Percentiles rank a stretch among this genome's conserved stretches.
These are phyloP conservation scores for Brassicogethes aeneus DNA, from an alignment of 2,888 invertebrate species.

Conservation along the genomic window DNA sequence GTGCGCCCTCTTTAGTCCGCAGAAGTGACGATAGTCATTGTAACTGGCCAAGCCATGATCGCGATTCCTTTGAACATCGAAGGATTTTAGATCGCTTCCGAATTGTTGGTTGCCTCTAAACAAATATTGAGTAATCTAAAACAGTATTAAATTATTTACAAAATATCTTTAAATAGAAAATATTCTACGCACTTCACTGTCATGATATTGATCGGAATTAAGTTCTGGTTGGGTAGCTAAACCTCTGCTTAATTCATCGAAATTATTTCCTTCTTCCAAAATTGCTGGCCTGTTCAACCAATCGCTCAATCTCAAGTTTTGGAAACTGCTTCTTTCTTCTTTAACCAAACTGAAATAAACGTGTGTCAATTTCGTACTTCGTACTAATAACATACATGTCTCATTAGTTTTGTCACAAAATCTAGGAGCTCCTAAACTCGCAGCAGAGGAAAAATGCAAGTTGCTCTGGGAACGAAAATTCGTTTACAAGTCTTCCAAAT, in stretches of 20 bases:
- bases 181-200: constrained; percentile 57
- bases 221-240: constrained; percentile 69
- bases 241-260: constrained; percentile 67
- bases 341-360: constrained; percentile 45
- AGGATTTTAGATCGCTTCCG: constrained; percentile 71
- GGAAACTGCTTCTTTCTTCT: constrained; percentile 47
- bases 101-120: constrained; percentile 63
- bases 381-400: constrained; percentile 6
- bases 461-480: neutral
- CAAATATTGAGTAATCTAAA: constrained; percentile 55
- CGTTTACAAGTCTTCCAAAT: too few relatives aligned
- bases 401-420: neutral
- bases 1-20: constrained; percentile 60
- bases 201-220: constrained; percentile 68
- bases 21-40: constrained; percentile 65
- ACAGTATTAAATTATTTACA: constrained; percentile 9
- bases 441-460: neutral
- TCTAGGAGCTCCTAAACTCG: constrained; percentile 3
- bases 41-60: constrained; percentile 81
- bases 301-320: constrained; percentile 58
- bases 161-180: constrained; percentile 1
- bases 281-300: constrained; percentile 60
- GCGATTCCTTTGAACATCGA: constrained; percentile 77
- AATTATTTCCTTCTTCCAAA: constrained; percentile 54
- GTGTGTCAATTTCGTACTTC: too few relatives aligned